These are phyloP conservation scores for Microcebus jonahi DNA, from an alignment of 2,113 vertebrate genomes.

Conservation along the genomic window DNA sequence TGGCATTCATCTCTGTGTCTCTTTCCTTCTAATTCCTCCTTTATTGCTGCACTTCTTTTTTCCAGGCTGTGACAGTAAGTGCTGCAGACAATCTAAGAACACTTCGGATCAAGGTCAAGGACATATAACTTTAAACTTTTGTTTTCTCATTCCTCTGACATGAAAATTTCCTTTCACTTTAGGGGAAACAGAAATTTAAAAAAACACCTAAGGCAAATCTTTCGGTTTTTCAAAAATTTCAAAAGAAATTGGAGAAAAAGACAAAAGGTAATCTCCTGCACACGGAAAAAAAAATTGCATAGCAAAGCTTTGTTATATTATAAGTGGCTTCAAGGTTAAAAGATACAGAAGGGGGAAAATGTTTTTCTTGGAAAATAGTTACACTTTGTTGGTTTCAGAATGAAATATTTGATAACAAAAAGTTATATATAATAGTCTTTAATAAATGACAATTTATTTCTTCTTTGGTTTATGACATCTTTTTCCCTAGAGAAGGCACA, in stretches of 20 bases:
- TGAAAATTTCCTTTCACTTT: conserved; percentile 53
- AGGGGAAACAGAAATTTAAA: not conserved
- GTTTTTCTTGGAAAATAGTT: not conserved
- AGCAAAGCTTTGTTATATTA: not conserved
- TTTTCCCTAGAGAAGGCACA: not conserved
- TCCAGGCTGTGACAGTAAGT: conserved; percentile 54
- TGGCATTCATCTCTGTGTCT: not conserved
- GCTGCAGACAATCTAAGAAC: conserved; percentile 45
- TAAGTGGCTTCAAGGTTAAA: not conserved
- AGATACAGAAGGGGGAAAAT: not conserved
- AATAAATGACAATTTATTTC: not conserved
- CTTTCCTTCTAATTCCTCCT: not conserved
- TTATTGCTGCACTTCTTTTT: not conserved
- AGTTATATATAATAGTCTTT: not conserved
- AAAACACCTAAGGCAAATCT: not conserved
- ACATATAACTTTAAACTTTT: conserved; percentile 46
- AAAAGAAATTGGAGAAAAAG: not conserved
- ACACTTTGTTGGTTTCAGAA: not conserved
- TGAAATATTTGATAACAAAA: conserved; percentile 14
- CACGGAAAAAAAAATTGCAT: not conserved
- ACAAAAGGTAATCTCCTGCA: not conserved
- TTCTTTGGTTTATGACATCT: not conserved
- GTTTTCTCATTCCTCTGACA: conserved; percentile 63
- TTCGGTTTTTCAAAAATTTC: not conserved
- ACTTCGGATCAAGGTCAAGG: conserved; percentile 55